phyloP scores from a whole-genome alignment of 2,888 invertebrate genomes.

The Tanypteryx hageni region DNA sequence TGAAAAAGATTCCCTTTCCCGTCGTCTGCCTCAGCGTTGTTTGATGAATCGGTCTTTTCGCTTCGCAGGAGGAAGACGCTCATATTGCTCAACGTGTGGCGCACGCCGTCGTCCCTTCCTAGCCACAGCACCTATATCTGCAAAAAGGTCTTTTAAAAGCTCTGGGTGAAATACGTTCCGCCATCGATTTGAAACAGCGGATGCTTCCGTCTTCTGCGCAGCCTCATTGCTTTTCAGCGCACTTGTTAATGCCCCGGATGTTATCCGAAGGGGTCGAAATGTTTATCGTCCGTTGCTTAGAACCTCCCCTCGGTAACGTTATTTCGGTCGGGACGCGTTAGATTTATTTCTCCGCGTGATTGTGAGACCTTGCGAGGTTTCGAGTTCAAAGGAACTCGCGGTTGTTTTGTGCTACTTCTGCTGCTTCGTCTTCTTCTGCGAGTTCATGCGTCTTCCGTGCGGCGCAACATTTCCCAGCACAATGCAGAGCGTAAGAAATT shows the following conservation, averaged over 20 bases:
- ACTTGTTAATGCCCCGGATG: constrained; percentile 14
- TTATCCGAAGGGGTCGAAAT: neutral
- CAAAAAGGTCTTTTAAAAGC: neutral
- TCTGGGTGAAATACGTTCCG: neutral
- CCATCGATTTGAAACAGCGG: constrained; percentile 10
- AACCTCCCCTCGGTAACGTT: neutral
- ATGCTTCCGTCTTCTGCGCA: neutral
- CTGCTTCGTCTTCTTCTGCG: neutral
- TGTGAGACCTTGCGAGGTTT: constrained; percentile 17
- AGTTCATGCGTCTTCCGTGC: neutral
- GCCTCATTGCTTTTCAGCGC: neutral
- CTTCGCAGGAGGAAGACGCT: neutral
- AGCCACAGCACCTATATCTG: neutral
- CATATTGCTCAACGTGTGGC: no score
- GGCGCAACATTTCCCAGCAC: neutral
- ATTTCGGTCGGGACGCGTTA: neutral
- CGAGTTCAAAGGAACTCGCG: neutral
- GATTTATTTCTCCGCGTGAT: neutral
- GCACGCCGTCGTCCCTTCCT: neutral
- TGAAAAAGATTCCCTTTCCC: neutral
- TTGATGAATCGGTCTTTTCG: neutral
- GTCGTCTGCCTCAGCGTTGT: neutral
- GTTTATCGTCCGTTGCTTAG: neutral
- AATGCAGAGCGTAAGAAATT: neutral
- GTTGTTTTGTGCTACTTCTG: neutral